Base-by-base conservation (phyloP, 2,888 invertebrate genomes). In the Drosophila acutilabella region DNA sequence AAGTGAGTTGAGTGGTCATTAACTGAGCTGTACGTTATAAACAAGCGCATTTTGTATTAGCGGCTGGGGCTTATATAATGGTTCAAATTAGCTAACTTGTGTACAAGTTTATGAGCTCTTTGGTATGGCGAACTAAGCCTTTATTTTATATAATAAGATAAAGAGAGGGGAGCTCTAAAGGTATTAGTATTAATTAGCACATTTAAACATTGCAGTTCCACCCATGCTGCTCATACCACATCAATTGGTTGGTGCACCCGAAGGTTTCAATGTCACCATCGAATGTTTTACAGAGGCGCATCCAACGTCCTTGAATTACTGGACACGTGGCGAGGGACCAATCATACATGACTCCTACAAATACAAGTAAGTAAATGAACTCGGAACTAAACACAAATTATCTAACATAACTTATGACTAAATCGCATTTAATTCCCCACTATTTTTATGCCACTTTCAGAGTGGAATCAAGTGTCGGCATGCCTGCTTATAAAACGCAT, bases 251-350 rank as follows among this genome's bases (percentile, higher is more conserved):
- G 97, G 97, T 18, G 96, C 96, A 38, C 97, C 97, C 1, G 93
- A 96, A 69, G 96, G 96, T 85, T 96, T 95, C 93, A 96, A 96
- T 85, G 97, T 97, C 10, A 97, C 96, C 38, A 93, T 98, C 78
- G 97, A 97, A 93, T 98, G 98, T 91, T 96, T 96, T 92, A 97
- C 97, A 6, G 98, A 98, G 93, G 97, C 98, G n/a, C 96, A 97
- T 93, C 98, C 98, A 8, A 96, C 96, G 41, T 97, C 98, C 16
- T 93, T 98, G 67, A 97, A 97, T 93, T 97, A 97, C 92, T 97
- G 97, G 97, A 97, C 97, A 11, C 93, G 96, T 69, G 96, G 96
- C 91, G 96, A 97, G 90, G 96, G 96, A 20, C 95, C 96, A 89
- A 97, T 97, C 96, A 97, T 97, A 83, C 97, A 97, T 91, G 97